These are phyloP conservation scores for Magallana nippona DNA, from an alignment of 2,888 invertebrate genomes.

Conservation along the genomic window DNA sequence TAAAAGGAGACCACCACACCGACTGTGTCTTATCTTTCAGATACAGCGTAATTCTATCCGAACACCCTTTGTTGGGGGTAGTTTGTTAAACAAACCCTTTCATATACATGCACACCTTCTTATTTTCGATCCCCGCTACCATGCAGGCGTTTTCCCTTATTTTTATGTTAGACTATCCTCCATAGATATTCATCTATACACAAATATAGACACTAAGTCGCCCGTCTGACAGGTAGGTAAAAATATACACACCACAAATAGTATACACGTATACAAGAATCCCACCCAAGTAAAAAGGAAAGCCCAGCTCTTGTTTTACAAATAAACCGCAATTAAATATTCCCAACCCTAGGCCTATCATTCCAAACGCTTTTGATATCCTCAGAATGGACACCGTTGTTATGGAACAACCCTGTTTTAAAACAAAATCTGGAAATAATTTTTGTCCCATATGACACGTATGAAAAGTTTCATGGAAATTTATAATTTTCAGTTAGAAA, in stretches of 20 bases:
- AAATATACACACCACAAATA: neutral
- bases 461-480: too few species aligned
- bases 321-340: too few species aligned
- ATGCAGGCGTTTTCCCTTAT: neutral
- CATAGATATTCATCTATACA: neutral
- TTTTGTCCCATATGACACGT: too few species aligned
- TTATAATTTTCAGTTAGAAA: too few species aligned
- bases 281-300: neutral
- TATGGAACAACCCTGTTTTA: too few species aligned
- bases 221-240: neutral
- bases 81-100: too few species aligned
- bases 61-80: neutral
- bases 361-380: too few species aligned
- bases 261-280: neutral
- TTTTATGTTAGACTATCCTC: neutral
- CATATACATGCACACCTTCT: neutral
- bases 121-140: neutral
- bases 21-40: conserved; percentile 5
- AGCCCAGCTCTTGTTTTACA: too few species aligned
- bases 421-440: too few species aligned
- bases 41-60: neutral
- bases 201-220: neutral
- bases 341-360: too few species aligned
- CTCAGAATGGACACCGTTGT: too few species aligned
- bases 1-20: neutral